Evolutionary conservation across 1,140 invertebrate species (phyloP), one percentile per base, ranked within the genome.

Genomic region (Phortica variegata): DNA sequence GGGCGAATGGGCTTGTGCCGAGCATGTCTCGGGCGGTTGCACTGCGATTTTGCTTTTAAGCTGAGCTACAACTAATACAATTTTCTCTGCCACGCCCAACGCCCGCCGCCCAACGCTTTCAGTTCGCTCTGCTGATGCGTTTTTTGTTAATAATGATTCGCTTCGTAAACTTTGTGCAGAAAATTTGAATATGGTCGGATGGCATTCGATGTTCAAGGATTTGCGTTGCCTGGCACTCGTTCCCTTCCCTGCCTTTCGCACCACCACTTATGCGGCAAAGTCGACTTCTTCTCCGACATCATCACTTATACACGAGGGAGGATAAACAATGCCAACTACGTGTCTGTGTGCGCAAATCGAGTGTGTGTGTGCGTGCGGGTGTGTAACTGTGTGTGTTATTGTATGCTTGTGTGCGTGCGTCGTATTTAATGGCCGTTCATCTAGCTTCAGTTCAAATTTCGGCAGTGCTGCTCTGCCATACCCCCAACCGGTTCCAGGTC

Each of bases 131-230:
- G 52, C 49, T 61, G 50, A 50, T 58, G 39, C 47, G 61, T 12
- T 17, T 23, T 21, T 41, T 43, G 17, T 39, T 53, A 48, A 40
- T 48, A 47, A 53, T 53, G 69, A 65, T 69, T 59, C 65, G 69
- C 69, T 72, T 72, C 63, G 57, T 61, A 57, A 65, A 58, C 41
- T 61, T 65, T 72, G 45, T 68, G 57, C 60, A 65, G 47, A 68
- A 66, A 68, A 69, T 68, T 68, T 68, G 58, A 68, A 68, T 69
- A 68, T 58, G 54, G 43, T 44, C 56, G 49, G 54, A 43, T 52
- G 37, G 31, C 17, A 41, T 47, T 39, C 33, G 16, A 33, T 44
- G 47, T 13, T 47, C 26, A 29, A 29, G 26, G 6, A 34, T n/a
- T n/a, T n/a, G 13, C 32, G 13, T 41, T 32, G 40, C 59, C 18